Base-by-base conservation (phyloP, 1,140 invertebrate species). In the Centruroides sculpturatus region DNA sequence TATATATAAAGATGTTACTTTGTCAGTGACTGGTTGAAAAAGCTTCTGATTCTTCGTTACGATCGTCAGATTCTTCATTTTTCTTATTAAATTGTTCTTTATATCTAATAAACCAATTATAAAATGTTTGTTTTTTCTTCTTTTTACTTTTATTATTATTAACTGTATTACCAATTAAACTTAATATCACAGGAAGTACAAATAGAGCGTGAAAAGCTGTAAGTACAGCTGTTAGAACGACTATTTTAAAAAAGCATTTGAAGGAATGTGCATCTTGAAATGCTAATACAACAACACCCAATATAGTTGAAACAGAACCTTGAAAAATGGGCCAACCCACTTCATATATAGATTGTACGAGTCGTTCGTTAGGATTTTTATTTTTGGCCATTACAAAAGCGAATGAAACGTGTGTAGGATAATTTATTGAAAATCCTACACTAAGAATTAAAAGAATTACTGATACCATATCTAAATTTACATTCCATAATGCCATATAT, bases 361-460 rank as follows among this genome's bases (percentile, higher is more conserved):
- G 88, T 59, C 85, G 80, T 12, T 89, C 88, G n/a, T 71, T 61
- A 34, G 67, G 61, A 52, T 67, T 61, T 58, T 64, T 59, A 8
- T 70, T 65, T 13, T 69, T 65, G 0, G 88, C 91, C 34, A 97
- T 92, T 41, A 41, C 41, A 72, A 92, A 97, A 0, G 90, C 90
- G 70, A 97, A 96, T 66, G 91, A 94, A 54, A 97, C 95, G 69
- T 97, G 93, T 4, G 92, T 93, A 0, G 91, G 92, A 71, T 95
- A 98, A 70, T 97, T 93, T 0, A 98, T 91, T 5, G 90, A 94
- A 75, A 97, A 97, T 53, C 94, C 94, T 49, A 97, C 94, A 69
- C 92, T 95, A 91, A 98, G 96, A 56, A 98, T 96, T 3, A 98
- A 78, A 69, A 97, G 96, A 48, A 98, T 96, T 92, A 97, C 98